phyloP scores from a whole-genome alignment of 1,140 invertebrate species.

The Drosophila guanche region DNA sequence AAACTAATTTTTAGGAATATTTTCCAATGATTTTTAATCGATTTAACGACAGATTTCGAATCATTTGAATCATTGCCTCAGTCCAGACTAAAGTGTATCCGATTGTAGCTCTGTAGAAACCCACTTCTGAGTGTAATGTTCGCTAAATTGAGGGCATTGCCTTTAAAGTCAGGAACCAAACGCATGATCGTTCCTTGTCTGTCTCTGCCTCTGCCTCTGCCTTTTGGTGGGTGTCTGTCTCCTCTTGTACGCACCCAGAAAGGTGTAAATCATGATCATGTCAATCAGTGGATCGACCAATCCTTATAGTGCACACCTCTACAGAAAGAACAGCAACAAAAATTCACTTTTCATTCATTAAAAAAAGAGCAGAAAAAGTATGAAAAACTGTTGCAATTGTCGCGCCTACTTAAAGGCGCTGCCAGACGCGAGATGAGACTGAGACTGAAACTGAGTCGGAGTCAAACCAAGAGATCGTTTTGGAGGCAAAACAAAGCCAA shows the following conservation, averaged over 20 bases:
- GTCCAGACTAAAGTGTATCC: not conserved
- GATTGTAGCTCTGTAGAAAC: no score
- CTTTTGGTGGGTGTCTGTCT: constrained; percentile 63
- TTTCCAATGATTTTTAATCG: not conserved
- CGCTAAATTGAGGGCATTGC: constrained; percentile 29
- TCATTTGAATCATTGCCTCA: not conserved
- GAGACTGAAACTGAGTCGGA: constrained; percentile 16
- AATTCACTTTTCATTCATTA: constrained; percentile 49
- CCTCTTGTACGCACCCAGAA: constrained; percentile 74
- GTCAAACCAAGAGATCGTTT: constrained; percentile 25
- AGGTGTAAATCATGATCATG: constrained; percentile 83
- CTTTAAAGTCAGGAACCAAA: constrained; percentile 18
- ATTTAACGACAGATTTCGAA: no score
- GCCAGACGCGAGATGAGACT: constrained; percentile 33
- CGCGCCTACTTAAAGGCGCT: constrained; percentile 72
- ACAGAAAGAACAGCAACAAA: constrained; percentile 18
- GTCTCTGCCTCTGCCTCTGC: not conserved
- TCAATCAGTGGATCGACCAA: constrained; percentile 70
- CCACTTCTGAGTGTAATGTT: constrained; percentile 22
- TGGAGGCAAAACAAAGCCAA: constrained; percentile 57
- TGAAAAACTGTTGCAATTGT: constrained; percentile 77
- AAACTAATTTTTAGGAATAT: not conserved
- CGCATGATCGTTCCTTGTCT: constrained; percentile 19
- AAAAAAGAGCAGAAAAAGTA: constrained; percentile 28
- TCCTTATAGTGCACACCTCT: constrained; percentile 67